A percentile compares a stretch with the other conserved stretches of the same genome.
Conservation (phyloP, 2,113 vertebrate species). For the Passer domesticus region DNA sequence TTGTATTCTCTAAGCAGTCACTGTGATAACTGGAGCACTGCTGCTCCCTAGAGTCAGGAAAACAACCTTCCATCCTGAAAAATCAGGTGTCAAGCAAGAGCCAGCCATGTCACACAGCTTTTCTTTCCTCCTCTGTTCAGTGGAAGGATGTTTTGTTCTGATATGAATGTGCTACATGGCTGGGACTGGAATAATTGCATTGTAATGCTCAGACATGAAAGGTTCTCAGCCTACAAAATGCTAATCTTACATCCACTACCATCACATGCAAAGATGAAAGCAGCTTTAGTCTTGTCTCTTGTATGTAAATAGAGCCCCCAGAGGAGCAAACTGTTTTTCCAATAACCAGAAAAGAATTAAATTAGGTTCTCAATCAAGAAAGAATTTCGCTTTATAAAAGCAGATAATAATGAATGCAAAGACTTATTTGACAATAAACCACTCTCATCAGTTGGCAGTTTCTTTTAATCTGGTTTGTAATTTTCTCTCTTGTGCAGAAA, state of each 20-base stretch:
- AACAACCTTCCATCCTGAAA: not conserved
- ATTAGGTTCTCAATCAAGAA: not conserved
- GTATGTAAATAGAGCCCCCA: not conserved
- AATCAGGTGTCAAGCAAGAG: not conserved
- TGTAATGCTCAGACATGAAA: not conserved
- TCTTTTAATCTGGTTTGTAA: not conserved
- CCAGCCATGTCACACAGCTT: not conserved
- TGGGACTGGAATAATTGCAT: not conserved
- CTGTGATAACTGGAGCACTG: not conserved
- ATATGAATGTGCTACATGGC: not conserved
- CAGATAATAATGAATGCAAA: not conserved
- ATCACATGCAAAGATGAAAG: not conserved
- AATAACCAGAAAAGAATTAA: not conserved
- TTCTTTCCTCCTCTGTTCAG: not conserved
- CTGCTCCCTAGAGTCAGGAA: not conserved
- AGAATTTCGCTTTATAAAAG: slow-evolving; percentile 12
- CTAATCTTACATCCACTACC: not conserved
- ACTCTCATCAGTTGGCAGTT: not conserved
- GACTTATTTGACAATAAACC: not conserved
- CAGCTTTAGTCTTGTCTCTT: not conserved
- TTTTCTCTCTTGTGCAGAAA: not conserved
- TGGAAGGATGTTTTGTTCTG: not conserved
- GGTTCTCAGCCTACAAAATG: not conserved
- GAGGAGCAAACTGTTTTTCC: not conserved
- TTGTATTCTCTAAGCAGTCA: not conserved